These are phyloP conservation scores for Agrotis clavis DNA, from an alignment of 2,888 invertebrate species.

Conservation along the genomic window DNA sequence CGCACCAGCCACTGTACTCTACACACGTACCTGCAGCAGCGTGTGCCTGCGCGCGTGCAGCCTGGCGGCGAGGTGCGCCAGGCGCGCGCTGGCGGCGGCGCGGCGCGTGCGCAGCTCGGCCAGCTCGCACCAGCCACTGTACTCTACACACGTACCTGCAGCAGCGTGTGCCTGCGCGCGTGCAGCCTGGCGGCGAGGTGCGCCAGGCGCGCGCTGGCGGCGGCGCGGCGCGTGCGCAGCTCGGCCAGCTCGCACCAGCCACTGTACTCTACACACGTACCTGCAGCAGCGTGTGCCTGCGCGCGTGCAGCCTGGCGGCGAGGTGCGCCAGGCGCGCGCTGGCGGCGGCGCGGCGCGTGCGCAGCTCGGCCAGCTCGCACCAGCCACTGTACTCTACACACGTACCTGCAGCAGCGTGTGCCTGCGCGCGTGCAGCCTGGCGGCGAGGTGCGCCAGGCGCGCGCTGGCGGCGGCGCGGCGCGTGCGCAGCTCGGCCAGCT, in stretches of 20 bases:
- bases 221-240: constrained; percentile 80
- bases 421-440: too few relatives aligned
- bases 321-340: constrained; percentile 88
- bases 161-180: constrained; percentile 79
- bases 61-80: constrained; percentile 95
- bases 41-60: constrained; percentile 96
- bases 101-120: constrained; percentile 95
- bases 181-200: constrained; percentile 95
- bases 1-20: constrained; percentile 93
- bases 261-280: too few relatives aligned
- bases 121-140: constrained; percentile 95
- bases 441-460: too few relatives aligned
- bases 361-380: not conserved
- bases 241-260: too few relatives aligned
- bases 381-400: too few relatives aligned
- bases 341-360: constrained; percentile 92
- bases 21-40: constrained; percentile 93
- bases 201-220: constrained; percentile 95
- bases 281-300: too few relatives aligned
- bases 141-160: too few relatives aligned
- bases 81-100: constrained; percentile 94
- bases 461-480: too few relatives aligned
- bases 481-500: too few relatives aligned
- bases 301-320: constrained; percentile 93
- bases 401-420: too few relatives aligned